These are phyloP conservation scores for Radopholus similis DNA, from an alignment of 1,140 invertebrate genomes.

Conservation along the genomic window DNA sequence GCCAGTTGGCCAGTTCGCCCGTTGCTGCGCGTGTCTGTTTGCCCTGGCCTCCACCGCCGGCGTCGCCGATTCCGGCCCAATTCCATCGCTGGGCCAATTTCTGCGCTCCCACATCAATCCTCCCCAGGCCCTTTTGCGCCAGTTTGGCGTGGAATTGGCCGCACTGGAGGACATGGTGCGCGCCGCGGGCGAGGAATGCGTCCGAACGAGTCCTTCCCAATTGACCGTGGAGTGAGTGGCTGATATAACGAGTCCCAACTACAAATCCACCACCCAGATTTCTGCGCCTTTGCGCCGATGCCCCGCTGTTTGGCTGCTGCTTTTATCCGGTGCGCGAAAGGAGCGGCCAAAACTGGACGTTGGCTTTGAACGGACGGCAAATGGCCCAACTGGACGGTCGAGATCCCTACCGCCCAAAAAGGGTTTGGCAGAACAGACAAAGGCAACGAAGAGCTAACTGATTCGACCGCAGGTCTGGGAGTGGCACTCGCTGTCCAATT, in stretches of 20 bases:
- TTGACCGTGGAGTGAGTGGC: too few relatives aligned
- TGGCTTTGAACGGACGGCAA: neutral
- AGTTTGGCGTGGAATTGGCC: neutral
- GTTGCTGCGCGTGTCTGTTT: neutral
- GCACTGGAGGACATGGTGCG: neutral
- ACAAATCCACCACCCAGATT: neutral
- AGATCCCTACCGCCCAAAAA: neutral
- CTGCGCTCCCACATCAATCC: neutral
- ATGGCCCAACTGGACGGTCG: neutral
- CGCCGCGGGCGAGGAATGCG: too few relatives aligned
- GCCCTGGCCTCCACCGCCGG: neutral
- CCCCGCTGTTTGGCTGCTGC: neutral
- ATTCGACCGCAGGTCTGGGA: neutral
- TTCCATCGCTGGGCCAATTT: neutral
- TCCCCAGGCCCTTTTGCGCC: neutral
- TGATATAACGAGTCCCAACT: too few relatives aligned
- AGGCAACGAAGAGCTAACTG: neutral
- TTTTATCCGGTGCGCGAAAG: neutral
- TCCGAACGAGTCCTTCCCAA: too few relatives aligned
- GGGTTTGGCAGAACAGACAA: neutral
- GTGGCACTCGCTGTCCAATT: neutral
- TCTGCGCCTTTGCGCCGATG: neutral
- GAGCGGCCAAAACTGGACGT: neutral
- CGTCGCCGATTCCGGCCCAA: neutral
- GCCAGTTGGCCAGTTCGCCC: neutral